These are phyloP conservation scores for Cremastinae sp. DNA, from an alignment of 2,888 invertebrate species.

Conservation along the genomic window DNA sequence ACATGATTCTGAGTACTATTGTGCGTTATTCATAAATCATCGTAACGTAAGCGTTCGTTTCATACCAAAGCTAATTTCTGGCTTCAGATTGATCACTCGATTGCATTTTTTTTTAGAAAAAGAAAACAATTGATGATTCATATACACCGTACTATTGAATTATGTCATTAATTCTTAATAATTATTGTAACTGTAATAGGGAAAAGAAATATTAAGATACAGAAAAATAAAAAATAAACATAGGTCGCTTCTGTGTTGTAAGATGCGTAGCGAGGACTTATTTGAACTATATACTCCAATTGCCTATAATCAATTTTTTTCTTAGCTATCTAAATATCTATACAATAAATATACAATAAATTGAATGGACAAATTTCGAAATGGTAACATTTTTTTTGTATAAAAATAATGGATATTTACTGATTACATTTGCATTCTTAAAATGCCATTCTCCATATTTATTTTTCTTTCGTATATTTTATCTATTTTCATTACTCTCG, in stretches of 20 bases:
- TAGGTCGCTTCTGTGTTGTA: conserved; percentile 65
- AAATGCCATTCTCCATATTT: too few species aligned
- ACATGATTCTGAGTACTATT: conserved; percentile 40
- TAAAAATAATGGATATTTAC: too few species aligned
- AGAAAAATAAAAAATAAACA: conserved; percentile 55
- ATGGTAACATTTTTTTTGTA: conserved; percentile 1
- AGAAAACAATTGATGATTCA: conserved; percentile 32
- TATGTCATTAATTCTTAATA: conserved; percentile 55
- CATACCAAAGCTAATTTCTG: conserved; percentile 25
- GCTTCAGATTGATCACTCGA: conserved; percentile 56
- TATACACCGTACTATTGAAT: conserved; percentile 57
- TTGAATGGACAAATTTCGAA: conserved; percentile 23
- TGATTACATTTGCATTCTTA: too few species aligned
- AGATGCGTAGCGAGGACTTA: conserved; percentile 55
- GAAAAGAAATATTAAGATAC: conserved; percentile 57
- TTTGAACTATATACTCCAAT: conserved; percentile 51
- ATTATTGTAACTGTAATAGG: conserved; percentile 62
- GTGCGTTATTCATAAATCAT: conserved; percentile 30
- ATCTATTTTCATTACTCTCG: too few species aligned
- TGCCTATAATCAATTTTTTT: conserved; percentile 25
- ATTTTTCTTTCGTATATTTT: too few species aligned
- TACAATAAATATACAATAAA: conserved; percentile 31
- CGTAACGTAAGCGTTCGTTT: conserved; percentile 28
- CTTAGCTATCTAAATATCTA: conserved; percentile 11
- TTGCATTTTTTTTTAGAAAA: conserved; percentile 20